A percentile compares a stretch with the other conserved stretches of the same genome.
These are phyloP conservation scores for Acanthurus lineatus DNA, from an alignment of 2,797 vertebrate genomes.

Conservation along the genomic window DNA sequence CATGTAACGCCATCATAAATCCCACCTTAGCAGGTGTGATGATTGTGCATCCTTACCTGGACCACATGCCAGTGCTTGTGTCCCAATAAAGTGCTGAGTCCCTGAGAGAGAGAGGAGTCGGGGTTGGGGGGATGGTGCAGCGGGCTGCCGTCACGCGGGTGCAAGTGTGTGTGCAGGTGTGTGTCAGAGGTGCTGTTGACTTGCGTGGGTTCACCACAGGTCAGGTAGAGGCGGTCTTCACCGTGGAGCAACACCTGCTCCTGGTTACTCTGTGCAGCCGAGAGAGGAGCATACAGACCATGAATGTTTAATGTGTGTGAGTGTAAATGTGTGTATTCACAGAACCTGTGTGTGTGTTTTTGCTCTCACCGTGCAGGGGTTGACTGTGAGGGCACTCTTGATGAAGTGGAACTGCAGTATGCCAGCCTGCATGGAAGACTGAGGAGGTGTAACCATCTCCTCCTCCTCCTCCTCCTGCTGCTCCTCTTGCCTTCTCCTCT, in stretches of 20 bases:
- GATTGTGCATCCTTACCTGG: constrained; percentile 86
- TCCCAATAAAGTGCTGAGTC: constrained; percentile 99
- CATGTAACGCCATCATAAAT: not conserved
- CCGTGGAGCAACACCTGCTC: constrained; percentile 98
- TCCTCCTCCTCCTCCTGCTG: constrained; percentile 73
- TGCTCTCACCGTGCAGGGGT: constrained; percentile 95
- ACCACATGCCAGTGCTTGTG: constrained; percentile 99
- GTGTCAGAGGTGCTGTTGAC: constrained; percentile 86
- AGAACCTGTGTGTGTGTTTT: not conserved
- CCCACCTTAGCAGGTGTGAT: not conserved
- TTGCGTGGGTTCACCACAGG: constrained; percentile 94
- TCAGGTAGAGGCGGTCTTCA: constrained; percentile 97
- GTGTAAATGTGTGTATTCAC: not conserved
- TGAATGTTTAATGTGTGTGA: constrained; percentile 14
- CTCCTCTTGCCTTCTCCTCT: constrained; percentile 73
- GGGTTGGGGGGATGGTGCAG: constrained; percentile 84
- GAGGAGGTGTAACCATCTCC: constrained; percentile 61
- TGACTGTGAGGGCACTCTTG: constrained; percentile 98
- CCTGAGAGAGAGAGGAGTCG: constrained; percentile 91
- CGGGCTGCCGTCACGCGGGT: constrained; percentile 85
- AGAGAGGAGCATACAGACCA: constrained; percentile 2
- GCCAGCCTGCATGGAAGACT: constrained; percentile 83
- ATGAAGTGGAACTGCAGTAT: constrained; percentile 98
- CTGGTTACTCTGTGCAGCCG: constrained; percentile 92
- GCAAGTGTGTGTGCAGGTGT: constrained; percentile 78